These are phyloP conservation scores for Pseudeuparius sepicola DNA, from an alignment of 2,888 invertebrate genomes.

Conservation along the genomic window DNA sequence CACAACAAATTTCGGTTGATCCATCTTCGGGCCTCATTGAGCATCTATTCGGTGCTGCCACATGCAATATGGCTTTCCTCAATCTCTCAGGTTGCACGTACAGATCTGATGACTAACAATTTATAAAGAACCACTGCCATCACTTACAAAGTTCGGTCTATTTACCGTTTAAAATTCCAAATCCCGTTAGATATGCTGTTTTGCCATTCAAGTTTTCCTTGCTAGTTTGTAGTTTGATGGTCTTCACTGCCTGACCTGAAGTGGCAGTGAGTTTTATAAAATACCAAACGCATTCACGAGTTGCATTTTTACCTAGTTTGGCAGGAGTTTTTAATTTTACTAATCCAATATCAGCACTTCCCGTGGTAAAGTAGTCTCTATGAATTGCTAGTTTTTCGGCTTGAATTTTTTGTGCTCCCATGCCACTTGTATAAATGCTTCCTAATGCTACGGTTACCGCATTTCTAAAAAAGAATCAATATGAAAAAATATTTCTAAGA, in stretches of 20 bases:
- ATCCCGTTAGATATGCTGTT: slow-evolving; percentile 35
- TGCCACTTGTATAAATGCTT: slow-evolving; percentile 31
- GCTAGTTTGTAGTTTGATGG: slow-evolving; percentile 32
- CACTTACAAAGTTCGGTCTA: neutral
- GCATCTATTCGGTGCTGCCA: slow-evolving; percentile 1
- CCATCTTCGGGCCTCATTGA: neutral
- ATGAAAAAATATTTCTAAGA: slow-evolving; percentile 6
- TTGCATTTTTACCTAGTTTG: slow-evolving; percentile 24
- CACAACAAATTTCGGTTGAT: neutral
- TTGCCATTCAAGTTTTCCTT: slow-evolving; percentile 32
- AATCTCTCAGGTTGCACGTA: slow-evolving; percentile 1
- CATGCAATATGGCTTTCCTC: neutral
- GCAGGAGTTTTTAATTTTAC: slow-evolving; percentile 30
- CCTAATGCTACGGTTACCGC: slow-evolving; percentile 32
- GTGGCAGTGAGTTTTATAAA: slow-evolving; percentile 8
- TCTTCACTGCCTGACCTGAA: slow-evolving; percentile 30
- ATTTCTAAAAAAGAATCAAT: slow-evolving; percentile 25
- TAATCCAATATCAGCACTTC: slow-evolving; percentile 33
- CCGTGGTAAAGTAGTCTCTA: slow-evolving; percentile 30
- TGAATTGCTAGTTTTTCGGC: slow-evolving; percentile 31
- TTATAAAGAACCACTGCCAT: neutral
- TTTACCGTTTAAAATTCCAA: slow-evolving; percentile 36
- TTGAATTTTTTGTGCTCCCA: slow-evolving; percentile 31
- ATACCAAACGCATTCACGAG: too few species aligned
- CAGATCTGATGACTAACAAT: too few species aligned